Conservation (phyloP, 1,140 invertebrate genomes). For the Tigriopus japonicus region DNA sequence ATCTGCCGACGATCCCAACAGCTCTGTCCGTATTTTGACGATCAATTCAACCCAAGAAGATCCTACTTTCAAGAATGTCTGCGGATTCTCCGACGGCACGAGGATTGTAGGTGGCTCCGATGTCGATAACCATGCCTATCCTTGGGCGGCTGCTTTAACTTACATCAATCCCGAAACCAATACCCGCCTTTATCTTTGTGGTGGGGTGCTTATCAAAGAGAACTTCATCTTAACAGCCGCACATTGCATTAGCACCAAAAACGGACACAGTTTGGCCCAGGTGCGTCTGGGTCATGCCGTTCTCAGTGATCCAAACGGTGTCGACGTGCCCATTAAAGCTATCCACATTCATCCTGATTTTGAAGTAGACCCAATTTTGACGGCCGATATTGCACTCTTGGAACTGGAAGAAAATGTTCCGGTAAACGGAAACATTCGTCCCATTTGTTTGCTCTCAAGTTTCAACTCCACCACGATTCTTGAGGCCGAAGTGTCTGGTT, state of each 20-base stretch:
- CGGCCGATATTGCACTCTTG: not conserved
- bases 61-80: too few relatives aligned
- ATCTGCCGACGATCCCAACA: too few relatives aligned
- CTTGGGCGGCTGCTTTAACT: not conserved
- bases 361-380: not conserved
- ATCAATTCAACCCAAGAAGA: too few relatives aligned
- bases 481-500: not conserved
- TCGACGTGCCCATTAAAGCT: not conserved
- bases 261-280: not conserved
- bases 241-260: not conserved
- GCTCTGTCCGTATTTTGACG: too few relatives aligned
- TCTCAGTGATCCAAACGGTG: not conserved
- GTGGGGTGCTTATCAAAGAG: not conserved
- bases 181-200: not conserved
- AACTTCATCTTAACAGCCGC: not conserved
- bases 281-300: not conserved
- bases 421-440: not conserved
- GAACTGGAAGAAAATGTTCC: not conserved
- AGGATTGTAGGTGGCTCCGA: too few relatives aligned
- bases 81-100: too few relatives aligned
- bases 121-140: not conserved
- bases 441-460: not conserved
- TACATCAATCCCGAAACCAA: not conserved
- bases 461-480: not conserved
- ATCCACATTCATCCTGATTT: not conserved